These are phyloP conservation scores for Rousettus leschenaultii DNA, from an alignment of 2,113 vertebrate genomes.

Conservation along the genomic window DNA sequence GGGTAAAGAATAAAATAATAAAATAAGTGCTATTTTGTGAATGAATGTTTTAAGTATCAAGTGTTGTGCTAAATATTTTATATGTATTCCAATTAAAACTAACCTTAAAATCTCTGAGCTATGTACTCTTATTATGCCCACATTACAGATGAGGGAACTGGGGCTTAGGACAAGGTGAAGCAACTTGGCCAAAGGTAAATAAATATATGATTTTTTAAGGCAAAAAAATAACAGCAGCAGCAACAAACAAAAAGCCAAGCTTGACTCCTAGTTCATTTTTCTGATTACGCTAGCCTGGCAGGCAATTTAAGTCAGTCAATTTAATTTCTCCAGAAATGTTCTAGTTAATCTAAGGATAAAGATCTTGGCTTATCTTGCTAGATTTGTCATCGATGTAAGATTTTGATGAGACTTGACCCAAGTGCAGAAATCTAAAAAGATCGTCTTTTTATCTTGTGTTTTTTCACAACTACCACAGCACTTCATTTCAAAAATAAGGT, in stretches of 20 bases:
- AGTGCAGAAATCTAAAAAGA: slow-evolving; percentile 56
- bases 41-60: neutral
- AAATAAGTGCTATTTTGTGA: neutral
- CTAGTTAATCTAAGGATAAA: neutral
- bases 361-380: slow-evolving; percentile 26
- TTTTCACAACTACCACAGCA: slow-evolving; percentile 59
- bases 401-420: slow-evolving; percentile 33
- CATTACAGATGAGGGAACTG: neutral
- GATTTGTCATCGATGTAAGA: neutral
- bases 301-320: neutral
- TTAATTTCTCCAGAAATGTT: neutral
- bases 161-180: neutral
- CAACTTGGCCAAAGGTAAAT: neutral
- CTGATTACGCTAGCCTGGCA: neutral
- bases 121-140: neutral
- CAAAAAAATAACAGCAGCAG: neutral
- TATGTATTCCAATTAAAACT: neutral
- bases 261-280: neutral
- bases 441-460: slow-evolving; percentile 58
- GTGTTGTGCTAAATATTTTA: neutral
- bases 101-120: neutral
- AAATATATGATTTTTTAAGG: neutral
- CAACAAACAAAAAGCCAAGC: neutral
- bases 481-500: slow-evolving; percentile 46
- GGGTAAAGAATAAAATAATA: neutral